phyloP scores from a whole-genome alignment of 2,797 vertebrate genomes.

The Acanthopagrus latus region DNA sequence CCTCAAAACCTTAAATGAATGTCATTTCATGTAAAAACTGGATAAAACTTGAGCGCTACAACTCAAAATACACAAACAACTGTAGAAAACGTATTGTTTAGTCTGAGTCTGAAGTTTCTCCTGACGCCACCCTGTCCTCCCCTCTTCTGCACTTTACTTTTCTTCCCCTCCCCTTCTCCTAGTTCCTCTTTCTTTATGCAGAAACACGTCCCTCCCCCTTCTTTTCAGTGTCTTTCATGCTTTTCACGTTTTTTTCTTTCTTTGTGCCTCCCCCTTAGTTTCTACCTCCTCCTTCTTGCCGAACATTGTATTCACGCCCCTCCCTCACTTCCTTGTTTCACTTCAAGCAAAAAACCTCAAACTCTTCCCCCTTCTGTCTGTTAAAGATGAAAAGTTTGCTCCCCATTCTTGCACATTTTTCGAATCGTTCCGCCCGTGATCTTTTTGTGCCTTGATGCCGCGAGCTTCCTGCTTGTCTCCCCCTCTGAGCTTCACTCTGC shows the following conservation, averaged over 20 bases:
- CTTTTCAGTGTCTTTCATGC: slow-evolving; percentile 52
- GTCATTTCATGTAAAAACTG: neutral
- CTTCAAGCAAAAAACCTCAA: slow-evolving; percentile 10
- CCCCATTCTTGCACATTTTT: slow-evolving; percentile 1
- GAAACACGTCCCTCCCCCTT: slow-evolving; percentile 54
- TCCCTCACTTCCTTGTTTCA: slow-evolving; percentile 44
- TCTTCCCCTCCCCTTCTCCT: slow-evolving; percentile 37
- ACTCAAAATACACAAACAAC: slow-evolving; percentile 3
- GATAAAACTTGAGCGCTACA: neutral
- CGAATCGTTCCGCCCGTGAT: slow-evolving; percentile 10
- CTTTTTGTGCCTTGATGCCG: neutral
- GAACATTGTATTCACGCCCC: slow-evolving; percentile 50
- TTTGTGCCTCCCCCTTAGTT: slow-evolving; percentile 14
- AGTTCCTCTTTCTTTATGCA: slow-evolving; percentile 67
- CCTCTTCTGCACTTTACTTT: slow-evolving; percentile 17
- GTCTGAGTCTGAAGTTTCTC: neutral
- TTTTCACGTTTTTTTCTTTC: slow-evolving; percentile 33
- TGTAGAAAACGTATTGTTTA: neutral
- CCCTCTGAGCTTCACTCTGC: slow-evolving; percentile 50
- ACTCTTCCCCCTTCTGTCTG: neutral
- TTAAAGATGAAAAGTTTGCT: neutral
- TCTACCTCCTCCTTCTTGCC: slow-evolving; percentile 43
- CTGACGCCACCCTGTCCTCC: slow-evolving; percentile 16
- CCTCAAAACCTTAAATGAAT: slow-evolving; percentile 3
- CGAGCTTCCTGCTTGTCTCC: slow-evolving; percentile 15